Evolutionary conservation across 2,888 invertebrate species (phyloP), one percentile per base, ranked within the genome.

Genomic region (Archips crataeganus): DNA sequence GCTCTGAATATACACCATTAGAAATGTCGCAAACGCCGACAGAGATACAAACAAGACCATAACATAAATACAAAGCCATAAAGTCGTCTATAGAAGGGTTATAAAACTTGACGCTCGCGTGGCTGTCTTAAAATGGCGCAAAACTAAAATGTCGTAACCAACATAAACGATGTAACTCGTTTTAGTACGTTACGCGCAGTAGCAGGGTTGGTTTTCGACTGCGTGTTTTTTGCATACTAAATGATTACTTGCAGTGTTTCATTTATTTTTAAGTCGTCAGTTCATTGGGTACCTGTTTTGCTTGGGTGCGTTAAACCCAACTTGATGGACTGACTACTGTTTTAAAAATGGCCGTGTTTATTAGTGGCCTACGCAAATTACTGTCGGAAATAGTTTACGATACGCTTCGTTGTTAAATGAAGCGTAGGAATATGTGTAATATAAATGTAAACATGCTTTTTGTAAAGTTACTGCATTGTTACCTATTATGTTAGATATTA

Each of bases 211-310:
- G n/a, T 5, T 74, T 76, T 77, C 5, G 59, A 6, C 8, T 75
- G 32, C 0, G 15, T 0, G 5, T 10, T 15, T 70, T 74, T 74
- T 75, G 76, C 71, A 77, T 77, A 75, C 75, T 82, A 84, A 85
- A 83, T 84, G 82, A 81, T 81, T 79, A 78, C 79, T 78, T 81
- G 75, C 77, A 78, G 76, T 78, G 82, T 84, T 84, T 74, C 74
- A 74, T 74, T 74, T 70, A 69, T 67, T 70, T 69, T 65, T 60
- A 64, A 64, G 62, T 67, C 66, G 54, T 74, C 79, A 81, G 82
- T 79, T 82, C 83, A 81, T 81, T 82, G 79, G 82, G 81, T 85
- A 84, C 86, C 82, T 79, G 83, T 85, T 84, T 81, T 79, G 79
- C 81, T 78, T 72, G 81, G 81, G 82, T 84, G 82, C 84, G 83